Evolutionary conservation across 1,140 invertebrate genomes (phyloP).

Genomic region (Drosophila guanche): DNA sequence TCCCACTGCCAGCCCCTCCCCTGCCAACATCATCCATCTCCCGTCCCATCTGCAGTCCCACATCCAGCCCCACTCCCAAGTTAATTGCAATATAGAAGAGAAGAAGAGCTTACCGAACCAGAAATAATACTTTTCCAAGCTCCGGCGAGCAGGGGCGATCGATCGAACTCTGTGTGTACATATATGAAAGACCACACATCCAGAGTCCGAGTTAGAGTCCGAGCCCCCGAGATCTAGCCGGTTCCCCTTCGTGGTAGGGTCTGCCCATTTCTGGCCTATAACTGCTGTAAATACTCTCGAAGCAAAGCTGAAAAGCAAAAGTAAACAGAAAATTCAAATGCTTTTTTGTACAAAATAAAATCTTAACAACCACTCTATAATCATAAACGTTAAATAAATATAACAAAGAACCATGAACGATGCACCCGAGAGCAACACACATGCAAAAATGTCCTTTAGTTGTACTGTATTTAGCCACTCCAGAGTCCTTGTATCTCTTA

Average conservation of each 20-base stretch:
- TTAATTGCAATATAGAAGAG: slow-evolving; percentile 31
- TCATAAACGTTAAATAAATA: slow-evolving; percentile 1
- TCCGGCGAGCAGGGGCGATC: too few species aligned
- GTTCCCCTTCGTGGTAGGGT: neutral
- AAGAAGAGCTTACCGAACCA: slow-evolving; percentile 72
- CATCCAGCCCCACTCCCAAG: too few species aligned
- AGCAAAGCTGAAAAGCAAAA: neutral
- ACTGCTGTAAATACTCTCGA: slow-evolving; percentile 28
- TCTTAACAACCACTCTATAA: neutral
- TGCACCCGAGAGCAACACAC: slow-evolving; percentile 10
- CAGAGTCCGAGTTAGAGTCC: too few species aligned
- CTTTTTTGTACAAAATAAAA: slow-evolving; percentile 52
- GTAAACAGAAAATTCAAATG: slow-evolving; percentile 12
- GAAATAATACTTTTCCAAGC: slow-evolving; percentile 2
- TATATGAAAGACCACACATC: too few species aligned
- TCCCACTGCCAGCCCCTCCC: too few species aligned
- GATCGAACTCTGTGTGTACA: too few species aligned
- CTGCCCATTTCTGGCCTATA: slow-evolving; percentile 14
- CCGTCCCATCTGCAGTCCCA: too few species aligned
- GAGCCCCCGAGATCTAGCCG: too few species aligned
- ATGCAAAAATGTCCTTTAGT: slow-evolving; percentile 37
- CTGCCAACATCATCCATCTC: too few species aligned
- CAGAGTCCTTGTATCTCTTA: slow-evolving; percentile 21
- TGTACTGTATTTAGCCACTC: slow-evolving; percentile 31
- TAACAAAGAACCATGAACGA: slow-evolving; percentile 12